A percentile compares a stretch with the other conserved stretches of the same genome.
These are phyloP conservation scores for Cantharis nigra DNA, from an alignment of 2,888 invertebrate genomes.

Conservation along the genomic window DNA sequence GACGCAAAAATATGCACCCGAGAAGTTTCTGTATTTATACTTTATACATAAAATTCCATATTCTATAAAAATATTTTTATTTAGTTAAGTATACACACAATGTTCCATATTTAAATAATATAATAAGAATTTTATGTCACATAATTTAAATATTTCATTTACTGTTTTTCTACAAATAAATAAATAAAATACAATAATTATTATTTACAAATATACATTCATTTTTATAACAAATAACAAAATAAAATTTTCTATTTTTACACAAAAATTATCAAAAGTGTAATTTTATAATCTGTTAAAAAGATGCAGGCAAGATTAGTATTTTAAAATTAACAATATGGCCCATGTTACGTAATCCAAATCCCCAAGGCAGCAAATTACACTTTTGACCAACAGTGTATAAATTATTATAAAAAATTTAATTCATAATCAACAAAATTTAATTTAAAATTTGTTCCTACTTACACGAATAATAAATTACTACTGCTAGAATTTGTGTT, in stretches of 20 bases:
- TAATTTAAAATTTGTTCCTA: conserved; percentile 9
- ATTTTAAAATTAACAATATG: neutral
- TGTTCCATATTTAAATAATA: conserved; percentile 34
- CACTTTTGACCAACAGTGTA: neutral
- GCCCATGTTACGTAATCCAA: neutral
- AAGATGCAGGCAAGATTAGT: neutral
- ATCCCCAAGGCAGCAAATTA: neutral
- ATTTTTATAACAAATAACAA: neutral
- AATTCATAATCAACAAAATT: conserved; percentile 9
- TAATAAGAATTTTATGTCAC: conserved; percentile 17
- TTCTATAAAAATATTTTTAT: conserved; percentile 39
- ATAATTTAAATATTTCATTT: conserved; percentile 21
- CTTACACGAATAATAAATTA: conserved; percentile 48
- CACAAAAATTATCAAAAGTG: neutral
- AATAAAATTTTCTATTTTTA: neutral
- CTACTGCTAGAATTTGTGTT: conserved; percentile 45
- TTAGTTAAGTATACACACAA: conserved; percentile 35
- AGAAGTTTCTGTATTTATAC: neutral
- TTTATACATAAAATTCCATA: conserved; percentile 27
- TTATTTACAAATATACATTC: conserved; percentile 3
- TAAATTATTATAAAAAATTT: neutral
- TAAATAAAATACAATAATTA: conserved; percentile 18
- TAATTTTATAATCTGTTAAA: neutral
- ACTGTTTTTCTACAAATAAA: conserved; percentile 35
- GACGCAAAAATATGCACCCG: neutral